These are phyloP conservation scores for Narcine bancroftii DNA, from an alignment of 2,113 vertebrate species.

Conservation along the genomic window DNA sequence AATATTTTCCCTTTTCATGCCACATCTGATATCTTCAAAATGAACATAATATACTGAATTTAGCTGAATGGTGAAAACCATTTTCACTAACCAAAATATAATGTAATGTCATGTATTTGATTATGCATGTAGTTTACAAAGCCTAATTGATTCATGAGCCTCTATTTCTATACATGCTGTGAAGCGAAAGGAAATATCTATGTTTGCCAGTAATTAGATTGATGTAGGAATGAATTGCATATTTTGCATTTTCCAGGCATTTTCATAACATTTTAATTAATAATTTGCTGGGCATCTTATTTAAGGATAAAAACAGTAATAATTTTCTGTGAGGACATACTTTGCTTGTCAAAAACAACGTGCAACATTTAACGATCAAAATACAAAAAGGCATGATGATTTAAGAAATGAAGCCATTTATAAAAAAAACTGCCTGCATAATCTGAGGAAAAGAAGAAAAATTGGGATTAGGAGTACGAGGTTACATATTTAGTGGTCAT, in stretches of 20 bases:
- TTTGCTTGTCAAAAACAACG: neutral
- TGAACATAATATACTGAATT: neutral
- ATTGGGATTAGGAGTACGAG: conserved; percentile 5
- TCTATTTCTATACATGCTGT: conserved; percentile 14
- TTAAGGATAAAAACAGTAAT: conserved; percentile 14
- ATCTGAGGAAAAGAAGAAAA: neutral
- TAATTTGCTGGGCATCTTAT: conserved; percentile 18
- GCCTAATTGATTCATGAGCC: neutral
- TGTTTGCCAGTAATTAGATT: conserved; percentile 17
- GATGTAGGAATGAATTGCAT: neutral
- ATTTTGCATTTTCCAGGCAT: conserved; percentile 1
- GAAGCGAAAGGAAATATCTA: conserved; percentile 1
- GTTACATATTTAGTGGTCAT: neutral
- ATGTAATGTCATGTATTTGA: conserved; percentile 27
- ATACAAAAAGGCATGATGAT: conserved; percentile 25
- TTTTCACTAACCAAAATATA: conserved; percentile 9
- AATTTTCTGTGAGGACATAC: conserved; percentile 1
- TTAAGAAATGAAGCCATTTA: conserved; percentile 14
- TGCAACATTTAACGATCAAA: neutral
- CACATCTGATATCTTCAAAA: neutral
- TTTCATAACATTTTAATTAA: neutral
- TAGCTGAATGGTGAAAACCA: no score
- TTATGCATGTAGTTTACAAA: conserved; percentile 21
- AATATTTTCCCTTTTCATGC: neutral
- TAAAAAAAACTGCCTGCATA: conserved; percentile 1